Conservation (phyloP, 2,113 vertebrate genomes). For the Oncorhynchus nerka region DNA sequence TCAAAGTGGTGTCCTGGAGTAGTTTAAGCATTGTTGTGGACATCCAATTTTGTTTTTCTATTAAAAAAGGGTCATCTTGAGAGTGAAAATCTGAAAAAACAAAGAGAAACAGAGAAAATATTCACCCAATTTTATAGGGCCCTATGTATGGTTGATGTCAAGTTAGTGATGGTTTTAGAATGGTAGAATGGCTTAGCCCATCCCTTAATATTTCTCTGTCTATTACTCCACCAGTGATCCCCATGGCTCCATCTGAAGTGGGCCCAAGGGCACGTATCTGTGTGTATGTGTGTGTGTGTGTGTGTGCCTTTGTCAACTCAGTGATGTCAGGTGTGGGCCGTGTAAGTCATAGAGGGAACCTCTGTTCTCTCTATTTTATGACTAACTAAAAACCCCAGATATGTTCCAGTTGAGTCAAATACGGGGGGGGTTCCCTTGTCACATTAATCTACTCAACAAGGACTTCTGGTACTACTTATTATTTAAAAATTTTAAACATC, state of each 20-base stretch:
- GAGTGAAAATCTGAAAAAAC: too few species aligned
- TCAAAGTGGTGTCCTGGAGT: too few species aligned
- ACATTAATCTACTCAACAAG: not conserved
- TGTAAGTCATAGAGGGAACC: not conserved
- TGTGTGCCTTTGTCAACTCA: not conserved
- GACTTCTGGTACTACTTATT: not conserved
- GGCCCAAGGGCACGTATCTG: not conserved
- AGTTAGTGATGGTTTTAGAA: too few species aligned
- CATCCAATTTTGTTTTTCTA: too few species aligned
- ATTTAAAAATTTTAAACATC: not conserved
- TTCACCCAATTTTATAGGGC: too few species aligned
- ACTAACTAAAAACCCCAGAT: not conserved
- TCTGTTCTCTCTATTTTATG: not conserved
- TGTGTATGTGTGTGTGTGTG: not conserved
- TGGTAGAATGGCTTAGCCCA: too few species aligned
- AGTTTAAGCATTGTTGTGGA: too few species aligned
- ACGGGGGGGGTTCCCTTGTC: not conserved
- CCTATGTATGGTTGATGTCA: too few species aligned
- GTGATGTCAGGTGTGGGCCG: not conserved
- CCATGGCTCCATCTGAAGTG: not conserved
- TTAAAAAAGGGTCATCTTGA: too few species aligned
- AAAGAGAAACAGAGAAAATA: too few species aligned
- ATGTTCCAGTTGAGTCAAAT: slow-evolving; percentile 2
- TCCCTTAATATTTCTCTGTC: too few species aligned
- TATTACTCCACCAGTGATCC: not conserved